Base-by-base conservation (phyloP, 2,113 vertebrate genomes). In the Prietella phreatophila region DNA sequence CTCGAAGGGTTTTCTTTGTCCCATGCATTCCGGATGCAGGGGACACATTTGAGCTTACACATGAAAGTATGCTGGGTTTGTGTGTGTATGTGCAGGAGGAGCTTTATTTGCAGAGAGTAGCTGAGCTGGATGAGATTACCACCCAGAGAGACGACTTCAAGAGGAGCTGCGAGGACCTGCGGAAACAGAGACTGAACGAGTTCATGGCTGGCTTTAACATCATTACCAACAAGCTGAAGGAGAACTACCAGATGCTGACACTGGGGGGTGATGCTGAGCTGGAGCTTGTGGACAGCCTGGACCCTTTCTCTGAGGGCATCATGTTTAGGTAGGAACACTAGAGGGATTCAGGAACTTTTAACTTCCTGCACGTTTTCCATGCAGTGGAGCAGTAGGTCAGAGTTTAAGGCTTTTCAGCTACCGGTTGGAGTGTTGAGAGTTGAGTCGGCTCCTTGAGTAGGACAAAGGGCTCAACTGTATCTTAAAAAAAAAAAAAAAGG, bases 171-270 rank as follows among this genome's bases (percentile, higher is more conserved):
- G 98, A 99, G 93, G 95, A 97, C 50, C 95, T 99, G 67, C 94
- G 97, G 75, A 99, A 98, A 75, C 97, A 96, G 89, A 95, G 98
- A 25, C 97, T 99, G 65, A 97, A 98, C 33, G 98, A 99, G 87
- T 99, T 99, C 89, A 99, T 99, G 98, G 96, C 96, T 0, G 98
- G 98, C 0, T 99, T 99, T 93, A 99, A 98, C 86, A 90, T 97
- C 58, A 99, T 99, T 93, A 99, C 98, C 20, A 99, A 96, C 93
- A 99, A 99, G 88, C 94, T 99, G 93, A 99, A 99, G 91, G 98
- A 99, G 88, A 99, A 99, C 93, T 99, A 99, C 93, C 98, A 99
- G 92, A 99, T 99, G 98, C 95, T 99, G 0, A 99, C 98, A 0
- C 90, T 97, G 89, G 98, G 98, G 86, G 98, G 98, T 0, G 98